Percentiles rank a stretch among this genome's conserved stretches.
These are phyloP conservation scores for Dromius quadrimaculatus DNA, from an alignment of 2,888 invertebrate species.

Conservation along the genomic window DNA sequence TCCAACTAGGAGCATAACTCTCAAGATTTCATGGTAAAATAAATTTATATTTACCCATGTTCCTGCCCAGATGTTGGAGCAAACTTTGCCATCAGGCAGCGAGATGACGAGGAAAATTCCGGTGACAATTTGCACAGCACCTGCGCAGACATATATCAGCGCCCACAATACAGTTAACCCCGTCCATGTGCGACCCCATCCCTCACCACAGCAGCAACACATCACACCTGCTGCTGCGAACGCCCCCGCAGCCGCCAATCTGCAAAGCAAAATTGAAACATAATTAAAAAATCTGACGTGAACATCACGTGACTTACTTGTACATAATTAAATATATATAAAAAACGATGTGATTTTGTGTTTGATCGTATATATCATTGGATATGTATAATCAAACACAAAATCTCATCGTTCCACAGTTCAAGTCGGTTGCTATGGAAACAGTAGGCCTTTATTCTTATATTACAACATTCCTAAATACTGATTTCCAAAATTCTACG, in stretches of 20 bases:
- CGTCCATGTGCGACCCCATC: slow-evolving; percentile 65
- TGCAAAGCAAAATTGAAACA: too few relatives aligned
- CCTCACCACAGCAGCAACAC: slow-evolving; percentile 56
- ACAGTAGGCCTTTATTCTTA: too few relatives aligned
- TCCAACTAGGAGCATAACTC: not conserved
- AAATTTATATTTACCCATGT: slow-evolving; percentile 66
- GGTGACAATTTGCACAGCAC: slow-evolving; percentile 68
- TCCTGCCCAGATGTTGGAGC: slow-evolving; percentile 68
- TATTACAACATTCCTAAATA: too few relatives aligned
- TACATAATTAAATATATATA: too few relatives aligned
- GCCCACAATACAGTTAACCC: slow-evolving; percentile 68
- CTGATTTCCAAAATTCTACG: too few relatives aligned
- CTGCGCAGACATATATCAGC: slow-evolving; percentile 67
- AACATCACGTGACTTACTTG: too few relatives aligned
- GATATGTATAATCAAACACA: too few relatives aligned
- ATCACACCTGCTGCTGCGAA: not conserved
- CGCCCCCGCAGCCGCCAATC: slow-evolving; percentile 14
- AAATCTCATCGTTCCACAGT: too few relatives aligned
- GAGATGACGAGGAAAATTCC: slow-evolving; percentile 69
- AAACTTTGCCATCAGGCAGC: slow-evolving; percentile 67
- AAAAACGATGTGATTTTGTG: too few relatives aligned
- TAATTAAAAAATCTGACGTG: too few relatives aligned
- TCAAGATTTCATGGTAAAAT: not conserved
- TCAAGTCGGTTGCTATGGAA: too few relatives aligned
- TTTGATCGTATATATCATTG: too few relatives aligned